Evolutionary conservation across 2,888 invertebrate species (phyloP).

Genomic region (Galeruca laticollis): DNA sequence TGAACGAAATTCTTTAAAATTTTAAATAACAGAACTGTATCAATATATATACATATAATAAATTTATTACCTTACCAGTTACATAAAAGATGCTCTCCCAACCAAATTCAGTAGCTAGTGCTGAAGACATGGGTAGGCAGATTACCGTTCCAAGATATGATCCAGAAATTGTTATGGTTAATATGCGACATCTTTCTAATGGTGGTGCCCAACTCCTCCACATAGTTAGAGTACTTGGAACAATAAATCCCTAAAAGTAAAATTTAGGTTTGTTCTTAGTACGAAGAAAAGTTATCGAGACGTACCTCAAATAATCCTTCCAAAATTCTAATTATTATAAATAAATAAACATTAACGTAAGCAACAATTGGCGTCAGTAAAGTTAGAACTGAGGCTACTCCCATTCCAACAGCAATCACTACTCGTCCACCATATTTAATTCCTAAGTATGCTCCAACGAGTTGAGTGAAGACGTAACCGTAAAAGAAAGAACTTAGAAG

Average conservation of each 20-base stretch:
- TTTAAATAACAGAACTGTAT: too few species aligned
- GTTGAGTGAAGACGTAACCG: slow-evolving; percentile 86
- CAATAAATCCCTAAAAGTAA: slow-evolving; percentile 7
- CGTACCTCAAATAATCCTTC: slow-evolving; percentile 60
- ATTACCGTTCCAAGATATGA: slow-evolving; percentile 87
- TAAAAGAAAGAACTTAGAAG: slow-evolving; percentile 90
- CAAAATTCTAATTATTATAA: slow-evolving; percentile 75
- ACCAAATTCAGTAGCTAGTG: slow-evolving; percentile 78
- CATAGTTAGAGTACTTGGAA: slow-evolving; percentile 78
- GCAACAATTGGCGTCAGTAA: slow-evolving; percentile 26
- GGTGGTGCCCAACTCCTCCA: slow-evolving; percentile 88
- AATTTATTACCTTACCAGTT: slow-evolving; percentile 62
- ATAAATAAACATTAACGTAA: slow-evolving; percentile 74
- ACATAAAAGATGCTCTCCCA: slow-evolving; percentile 88
- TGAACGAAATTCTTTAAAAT: too few species aligned
- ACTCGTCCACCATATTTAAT: slow-evolving; percentile 76
- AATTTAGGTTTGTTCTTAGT: neutral
- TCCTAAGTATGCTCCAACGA: slow-evolving; percentile 87
- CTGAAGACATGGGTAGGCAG: slow-evolving; percentile 82
- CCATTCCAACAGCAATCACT: slow-evolving; percentile 22
- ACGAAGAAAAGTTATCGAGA: neutral
- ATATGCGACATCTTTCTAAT: slow-evolving; percentile 80
- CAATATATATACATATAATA: too few species aligned
- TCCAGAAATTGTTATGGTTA: slow-evolving; percentile 86
- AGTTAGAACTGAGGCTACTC: slow-evolving; percentile 26